Evolutionary conservation across 35 echinoderm and acorn worm species (phyloP).

Genomic region (Lytechinus variegatus): DNA sequence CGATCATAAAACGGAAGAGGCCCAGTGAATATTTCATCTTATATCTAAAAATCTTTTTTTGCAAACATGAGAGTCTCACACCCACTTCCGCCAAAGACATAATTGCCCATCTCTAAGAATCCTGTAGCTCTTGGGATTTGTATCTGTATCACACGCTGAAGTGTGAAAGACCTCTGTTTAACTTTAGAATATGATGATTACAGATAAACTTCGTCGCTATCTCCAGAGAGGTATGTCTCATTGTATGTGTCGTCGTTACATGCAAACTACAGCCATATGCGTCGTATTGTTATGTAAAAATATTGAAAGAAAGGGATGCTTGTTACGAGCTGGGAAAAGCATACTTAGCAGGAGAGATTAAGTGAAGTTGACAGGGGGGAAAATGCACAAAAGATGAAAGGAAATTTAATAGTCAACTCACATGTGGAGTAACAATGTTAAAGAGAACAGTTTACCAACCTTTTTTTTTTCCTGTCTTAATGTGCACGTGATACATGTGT

Average conservation of each 20-base stretch:
- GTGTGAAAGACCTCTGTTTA: neutral
- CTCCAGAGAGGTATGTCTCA: neutral
- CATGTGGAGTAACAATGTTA: neutral
- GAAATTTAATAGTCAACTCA: neutral
- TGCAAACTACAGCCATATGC: neutral
- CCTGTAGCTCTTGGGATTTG: neutral
- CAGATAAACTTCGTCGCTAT: neutral
- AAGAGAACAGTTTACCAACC: neutral
- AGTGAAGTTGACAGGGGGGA: neutral
- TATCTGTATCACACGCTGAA: neutral
- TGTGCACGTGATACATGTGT: neutral
- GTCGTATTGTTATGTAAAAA: neutral
- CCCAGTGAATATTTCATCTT: neutral
- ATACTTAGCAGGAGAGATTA: neutral
- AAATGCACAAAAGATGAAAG: slow-evolving; percentile 5
- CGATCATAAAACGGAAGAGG: neutral
- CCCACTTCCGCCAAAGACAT: neutral
- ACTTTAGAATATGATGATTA: neutral
- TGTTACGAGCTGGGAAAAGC: neutral
- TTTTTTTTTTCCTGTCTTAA: neutral
- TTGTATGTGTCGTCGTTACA: neutral
- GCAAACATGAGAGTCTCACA: neutral
- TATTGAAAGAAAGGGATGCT: neutral
- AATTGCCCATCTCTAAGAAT: neutral
- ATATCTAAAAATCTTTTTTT: neutral